These are phyloP conservation scores for Misgurnus anguillicaudatus DNA, from an alignment of 2,113 vertebrate genomes.

Conservation along the genomic window DNA sequence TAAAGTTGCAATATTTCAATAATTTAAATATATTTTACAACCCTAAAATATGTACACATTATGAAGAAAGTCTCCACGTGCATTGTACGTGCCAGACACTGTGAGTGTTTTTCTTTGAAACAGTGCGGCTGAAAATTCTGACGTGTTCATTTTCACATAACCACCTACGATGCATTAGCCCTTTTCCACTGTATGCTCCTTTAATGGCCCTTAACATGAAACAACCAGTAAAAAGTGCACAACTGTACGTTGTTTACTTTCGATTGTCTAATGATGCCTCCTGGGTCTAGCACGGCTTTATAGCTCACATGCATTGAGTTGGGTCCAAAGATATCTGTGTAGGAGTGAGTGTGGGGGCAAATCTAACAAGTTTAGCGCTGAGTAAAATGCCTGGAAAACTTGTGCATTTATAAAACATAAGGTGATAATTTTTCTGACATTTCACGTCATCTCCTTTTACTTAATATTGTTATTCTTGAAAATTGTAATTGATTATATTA, in stretches of 20 bases:
- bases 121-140: too few species aligned
- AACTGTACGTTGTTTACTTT: slow-evolving; percentile 1
- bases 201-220: slow-evolving; percentile 16
- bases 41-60: neutral
- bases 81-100: neutral
- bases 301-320: slow-evolving; percentile 7
- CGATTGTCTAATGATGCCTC: slow-evolving; percentile 23
- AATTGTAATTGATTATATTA: neutral
- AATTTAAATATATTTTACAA: neutral
- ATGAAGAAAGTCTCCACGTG: neutral
- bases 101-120: neutral
- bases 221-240: neutral
- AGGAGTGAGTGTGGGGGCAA: slow-evolving; percentile 23
- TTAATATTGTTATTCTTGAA: neutral
- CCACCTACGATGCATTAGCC: neutral
- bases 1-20: too few species aligned
- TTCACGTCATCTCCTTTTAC: neutral
- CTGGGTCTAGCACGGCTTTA: neutral
- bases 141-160: neutral
- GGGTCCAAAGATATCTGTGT: slow-evolving; percentile 23
- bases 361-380: neutral
- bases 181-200: too few species aligned
- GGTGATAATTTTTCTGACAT: neutral
- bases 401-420: slow-evolving; percentile 1
- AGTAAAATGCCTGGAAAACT: neutral